These are phyloP conservation scores for Hippoglossus hippoglossus DNA, from an alignment of 2,797 vertebrate genomes.

Conservation along the genomic window DNA sequence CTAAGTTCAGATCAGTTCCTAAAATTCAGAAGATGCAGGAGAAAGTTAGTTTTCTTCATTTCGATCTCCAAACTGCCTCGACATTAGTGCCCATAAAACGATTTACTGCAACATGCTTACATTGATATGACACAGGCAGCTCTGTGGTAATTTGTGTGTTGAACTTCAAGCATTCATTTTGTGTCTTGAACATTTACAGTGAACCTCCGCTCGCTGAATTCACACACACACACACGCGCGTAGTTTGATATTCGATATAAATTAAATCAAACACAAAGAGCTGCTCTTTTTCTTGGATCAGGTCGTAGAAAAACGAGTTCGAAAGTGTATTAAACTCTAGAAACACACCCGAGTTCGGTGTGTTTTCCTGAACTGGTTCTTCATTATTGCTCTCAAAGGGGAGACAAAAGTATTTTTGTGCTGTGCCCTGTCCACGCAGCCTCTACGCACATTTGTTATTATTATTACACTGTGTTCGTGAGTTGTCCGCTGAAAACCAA, in stretches of 20 bases:
- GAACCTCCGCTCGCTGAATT: too few species aligned
- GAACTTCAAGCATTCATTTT: too few species aligned
- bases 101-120: too few species aligned
- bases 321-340: slow-evolving; percentile 22
- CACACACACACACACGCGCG: too few species aligned
- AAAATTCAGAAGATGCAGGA: too few species aligned
- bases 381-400: slow-evolving; percentile 77
- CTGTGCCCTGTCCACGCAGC: slow-evolving; percentile 39
- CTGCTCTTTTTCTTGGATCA: background rate
- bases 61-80: too few species aligned
- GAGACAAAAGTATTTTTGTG: slow-evolving; percentile 44
- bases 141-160: too few species aligned
- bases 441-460: background rate
- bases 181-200: background rate
- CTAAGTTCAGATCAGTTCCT: too few species aligned
- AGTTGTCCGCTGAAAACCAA: slow-evolving; percentile 2
- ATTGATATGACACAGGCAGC: too few species aligned
- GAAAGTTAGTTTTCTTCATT: too few species aligned
- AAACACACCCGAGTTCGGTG: slow-evolving; percentile 15
- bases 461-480: slow-evolving; percentile 3
- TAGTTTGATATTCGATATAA: background rate
- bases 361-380: slow-evolving; percentile 14
- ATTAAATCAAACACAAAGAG: background rate
- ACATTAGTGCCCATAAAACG: too few species aligned
- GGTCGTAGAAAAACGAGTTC: background rate